A percentile compares a stretch with the other conserved stretches of the same genome.
These are phyloP conservation scores for Vulpes vulpes DNA, from an alignment of 2,113 vertebrate genomes.

Conservation along the genomic window DNA sequence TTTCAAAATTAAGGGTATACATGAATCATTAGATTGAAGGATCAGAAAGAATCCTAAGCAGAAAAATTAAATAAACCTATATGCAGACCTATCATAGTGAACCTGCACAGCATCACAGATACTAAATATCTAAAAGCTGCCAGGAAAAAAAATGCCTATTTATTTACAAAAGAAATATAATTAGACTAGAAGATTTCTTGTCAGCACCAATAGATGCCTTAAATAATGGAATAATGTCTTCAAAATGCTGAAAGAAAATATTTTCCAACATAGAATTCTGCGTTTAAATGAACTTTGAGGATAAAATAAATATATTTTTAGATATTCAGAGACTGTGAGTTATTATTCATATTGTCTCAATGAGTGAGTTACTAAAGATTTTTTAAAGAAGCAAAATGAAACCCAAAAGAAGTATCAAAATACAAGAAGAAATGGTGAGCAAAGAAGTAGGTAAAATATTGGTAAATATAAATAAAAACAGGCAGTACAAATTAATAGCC, in stretches of 20 bases:
- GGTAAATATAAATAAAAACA: not conserved
- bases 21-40: slow-evolving; percentile 4
- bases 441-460: not conserved
- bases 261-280: not conserved
- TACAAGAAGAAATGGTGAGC: not conserved
- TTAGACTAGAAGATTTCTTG: not conserved
- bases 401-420: not conserved
- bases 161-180: not conserved
- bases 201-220: not conserved
- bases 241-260: not conserved
- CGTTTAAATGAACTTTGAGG: not conserved
- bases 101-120: not conserved
- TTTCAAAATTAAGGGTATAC: not conserved
- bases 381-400: slow-evolving; percentile 18
- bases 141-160: not conserved
- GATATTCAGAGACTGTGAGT: not conserved
- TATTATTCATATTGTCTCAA: not conserved
- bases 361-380: not conserved
- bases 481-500: not conserved
- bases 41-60: not conserved
- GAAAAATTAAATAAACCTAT: not conserved
- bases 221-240: not conserved
- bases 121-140: not conserved
- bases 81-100: not conserved
- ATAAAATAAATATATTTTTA: not conserved